Evolutionary conservation across 2,113 vertebrate species (phyloP).

Genomic region (Boulengeromyrus knoepffleri): DNA sequence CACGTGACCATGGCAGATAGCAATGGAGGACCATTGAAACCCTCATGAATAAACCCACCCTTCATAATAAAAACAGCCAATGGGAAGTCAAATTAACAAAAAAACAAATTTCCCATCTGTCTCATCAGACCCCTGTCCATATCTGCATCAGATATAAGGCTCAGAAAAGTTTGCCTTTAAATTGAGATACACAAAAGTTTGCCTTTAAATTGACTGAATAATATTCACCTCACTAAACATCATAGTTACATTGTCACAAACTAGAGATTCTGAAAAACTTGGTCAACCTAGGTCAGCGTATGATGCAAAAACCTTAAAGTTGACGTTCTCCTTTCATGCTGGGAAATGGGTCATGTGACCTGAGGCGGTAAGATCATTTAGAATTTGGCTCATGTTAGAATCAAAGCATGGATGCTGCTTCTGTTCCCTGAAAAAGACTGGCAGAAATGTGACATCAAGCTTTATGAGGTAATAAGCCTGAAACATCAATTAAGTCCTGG

Average conservation of each 20-base stretch:
- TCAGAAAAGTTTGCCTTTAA: not conserved
- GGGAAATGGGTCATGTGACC: not conserved
- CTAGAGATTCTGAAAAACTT: not conserved
- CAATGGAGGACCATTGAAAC: not conserved
- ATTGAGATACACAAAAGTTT: not conserved
- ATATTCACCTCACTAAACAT: not conserved
- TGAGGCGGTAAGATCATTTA: not conserved
- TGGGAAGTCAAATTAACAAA: not conserved
- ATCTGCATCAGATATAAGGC: not conserved
- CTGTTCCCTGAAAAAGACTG: not conserved
- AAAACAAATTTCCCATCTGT: not conserved
- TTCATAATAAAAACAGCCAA: not conserved
- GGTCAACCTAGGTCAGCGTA: not conserved
- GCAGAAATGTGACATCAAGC: not conserved
- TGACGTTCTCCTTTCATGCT: not conserved
- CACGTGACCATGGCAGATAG: not conserved
- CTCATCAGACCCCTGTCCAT: not conserved
- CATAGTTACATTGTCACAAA: not conserved
- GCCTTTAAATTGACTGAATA: not conserved
- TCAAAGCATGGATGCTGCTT: not conserved
- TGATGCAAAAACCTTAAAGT: not conserved
- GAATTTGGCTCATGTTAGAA: not conserved
- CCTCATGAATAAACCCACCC: not conserved
- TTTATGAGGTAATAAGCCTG: not conserved
- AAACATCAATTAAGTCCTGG: not conserved